These are phyloP conservation scores for Drosophila obscura DNA, from an alignment of 1,140 invertebrate species.

Conservation along the genomic window DNA sequence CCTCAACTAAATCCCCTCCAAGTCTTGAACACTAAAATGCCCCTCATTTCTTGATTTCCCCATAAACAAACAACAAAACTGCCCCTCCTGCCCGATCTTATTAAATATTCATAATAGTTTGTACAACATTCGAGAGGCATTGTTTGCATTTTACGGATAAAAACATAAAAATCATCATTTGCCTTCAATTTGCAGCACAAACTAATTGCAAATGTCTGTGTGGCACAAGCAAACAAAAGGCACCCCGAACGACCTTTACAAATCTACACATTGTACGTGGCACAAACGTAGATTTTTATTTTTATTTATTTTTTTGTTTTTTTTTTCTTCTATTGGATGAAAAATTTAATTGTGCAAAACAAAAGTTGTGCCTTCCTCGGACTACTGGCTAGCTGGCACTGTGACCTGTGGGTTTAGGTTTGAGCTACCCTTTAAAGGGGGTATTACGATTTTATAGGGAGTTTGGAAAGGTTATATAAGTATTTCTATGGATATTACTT, in stretches of 20 bases:
- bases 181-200: conserved; percentile 66
- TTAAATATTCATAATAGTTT: conserved; percentile 52
- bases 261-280: conserved; percentile 20
- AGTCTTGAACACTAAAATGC: too few species aligned
- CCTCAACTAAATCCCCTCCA: too few species aligned
- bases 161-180: conserved; percentile 53
- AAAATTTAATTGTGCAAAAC: conserved; percentile 68
- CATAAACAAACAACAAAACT: not conserved
- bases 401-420: conserved; percentile 32
- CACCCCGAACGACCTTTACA: conserved; percentile 47
- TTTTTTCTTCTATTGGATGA: conserved; percentile 15
- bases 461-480: too few species aligned
- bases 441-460: too few species aligned
- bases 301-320: conserved; percentile 9
- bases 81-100: conserved; percentile 4
- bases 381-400: conserved; percentile 24
- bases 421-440: not conserved
- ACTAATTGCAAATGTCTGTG: conserved; percentile 64
- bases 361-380: conserved; percentile 48
- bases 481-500: too few species aligned
- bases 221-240: conserved; percentile 45
- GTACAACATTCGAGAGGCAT: conserved; percentile 15
- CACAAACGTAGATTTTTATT: conserved; percentile 25
- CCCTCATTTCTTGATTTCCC: too few species aligned
- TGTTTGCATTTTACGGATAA: conserved; percentile 30